Evolutionary conservation across 2,797 vertebrate genomes (phyloP).

Genomic region (Tragopan temminckii): DNA sequence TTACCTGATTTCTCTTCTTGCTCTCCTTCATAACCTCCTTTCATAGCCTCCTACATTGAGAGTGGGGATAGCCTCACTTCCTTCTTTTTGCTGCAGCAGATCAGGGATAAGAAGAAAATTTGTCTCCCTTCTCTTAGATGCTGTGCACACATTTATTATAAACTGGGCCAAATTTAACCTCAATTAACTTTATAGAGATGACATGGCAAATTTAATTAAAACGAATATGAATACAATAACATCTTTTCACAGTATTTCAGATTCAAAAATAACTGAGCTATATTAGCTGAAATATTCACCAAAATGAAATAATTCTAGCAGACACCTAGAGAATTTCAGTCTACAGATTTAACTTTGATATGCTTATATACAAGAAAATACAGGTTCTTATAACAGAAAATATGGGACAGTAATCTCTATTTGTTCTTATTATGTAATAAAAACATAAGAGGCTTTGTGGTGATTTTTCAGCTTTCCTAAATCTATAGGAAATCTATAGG

Average conservation of each 20-base stretch:
- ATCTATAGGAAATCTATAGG: not conserved
- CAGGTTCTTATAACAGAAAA: not conserved
- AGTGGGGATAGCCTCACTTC: not conserved
- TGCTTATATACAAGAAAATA: not conserved
- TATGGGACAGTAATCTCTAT: not conserved
- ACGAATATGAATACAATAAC: not conserved
- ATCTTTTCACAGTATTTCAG: not conserved
- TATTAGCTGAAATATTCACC: not conserved
- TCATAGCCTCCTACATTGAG: accelerated
- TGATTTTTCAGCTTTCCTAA: not conserved
- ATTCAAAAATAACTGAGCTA: not conserved
- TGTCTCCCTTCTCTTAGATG: not conserved
- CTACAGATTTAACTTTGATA: not conserved
- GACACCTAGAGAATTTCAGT: not conserved
- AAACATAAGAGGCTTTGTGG: not conserved
- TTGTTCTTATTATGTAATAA: not conserved
- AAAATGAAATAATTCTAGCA: not conserved
- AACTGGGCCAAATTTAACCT: not conserved
- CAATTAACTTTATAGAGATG: slow-evolving; percentile 22
- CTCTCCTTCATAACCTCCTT: not conserved
- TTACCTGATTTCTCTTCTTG: not conserved
- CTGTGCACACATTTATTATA: not conserved
- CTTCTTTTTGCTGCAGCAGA: not conserved
- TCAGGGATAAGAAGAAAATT: not conserved
- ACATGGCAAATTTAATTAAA: slow-evolving; percentile 34